phyloP scores from a whole-genome alignment of 2,797 vertebrate genomes.

The Gadopsis bispinosus region DNA sequence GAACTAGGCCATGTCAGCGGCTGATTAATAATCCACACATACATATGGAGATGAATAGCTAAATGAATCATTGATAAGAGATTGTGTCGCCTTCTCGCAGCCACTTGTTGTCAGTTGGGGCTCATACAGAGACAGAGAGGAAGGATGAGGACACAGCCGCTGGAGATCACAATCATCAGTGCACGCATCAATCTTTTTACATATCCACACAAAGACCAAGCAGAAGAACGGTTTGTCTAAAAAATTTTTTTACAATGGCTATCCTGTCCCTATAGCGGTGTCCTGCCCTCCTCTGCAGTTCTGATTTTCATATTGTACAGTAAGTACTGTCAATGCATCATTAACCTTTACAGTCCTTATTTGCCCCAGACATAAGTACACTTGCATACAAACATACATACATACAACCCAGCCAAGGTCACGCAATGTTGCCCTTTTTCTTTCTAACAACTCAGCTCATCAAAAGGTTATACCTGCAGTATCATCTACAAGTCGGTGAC shows the following conservation, averaged over 20 bases:
- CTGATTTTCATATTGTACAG: constrained; percentile 13
- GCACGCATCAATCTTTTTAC: constrained; percentile 7
- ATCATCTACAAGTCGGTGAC: constrained; percentile 4
- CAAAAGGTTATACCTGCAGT: neutral
- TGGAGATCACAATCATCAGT: constrained; percentile 19
- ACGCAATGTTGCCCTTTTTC: neutral
- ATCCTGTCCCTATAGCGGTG: neutral
- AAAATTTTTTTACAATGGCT: neutral
- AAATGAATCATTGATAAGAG: constrained; percentile 74
- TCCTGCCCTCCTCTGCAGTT: neutral
- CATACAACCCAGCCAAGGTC: neutral
- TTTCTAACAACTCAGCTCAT: neutral
- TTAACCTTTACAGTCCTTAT: neutral
- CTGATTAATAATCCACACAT: constrained; percentile 84
- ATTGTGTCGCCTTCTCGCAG: constrained; percentile 50
- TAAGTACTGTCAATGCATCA: neutral
- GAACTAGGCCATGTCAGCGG: constrained; percentile 77
- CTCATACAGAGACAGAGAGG: constrained; percentile 20
- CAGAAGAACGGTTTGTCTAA: neutral
- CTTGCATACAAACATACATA: constrained; percentile 3
- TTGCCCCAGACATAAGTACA: neutral
- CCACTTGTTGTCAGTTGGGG: constrained; percentile 62
- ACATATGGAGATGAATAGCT: constrained; percentile 77
- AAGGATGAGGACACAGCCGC: constrained; percentile 27
- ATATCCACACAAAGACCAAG: constrained; percentile 6